Evolutionary conservation across 2,797 vertebrate genomes (phyloP).

Genomic region (Orientallactaga sibirica): DNA sequence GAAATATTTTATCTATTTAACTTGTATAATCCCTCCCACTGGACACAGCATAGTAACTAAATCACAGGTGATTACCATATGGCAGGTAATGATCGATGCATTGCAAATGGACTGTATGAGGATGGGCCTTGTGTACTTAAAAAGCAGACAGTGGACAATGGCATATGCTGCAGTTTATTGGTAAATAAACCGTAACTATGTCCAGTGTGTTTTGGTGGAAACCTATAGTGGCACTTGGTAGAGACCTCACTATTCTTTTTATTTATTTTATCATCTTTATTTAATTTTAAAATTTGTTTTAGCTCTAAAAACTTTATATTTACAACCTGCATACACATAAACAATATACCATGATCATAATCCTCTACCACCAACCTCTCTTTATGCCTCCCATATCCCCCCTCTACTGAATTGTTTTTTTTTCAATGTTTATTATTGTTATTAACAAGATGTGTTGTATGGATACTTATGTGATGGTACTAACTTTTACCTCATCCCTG

Average conservation of each 20-base stretch:
- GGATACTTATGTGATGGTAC: too few species aligned
- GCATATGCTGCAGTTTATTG: fast-evolving
- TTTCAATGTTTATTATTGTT: too few species aligned
- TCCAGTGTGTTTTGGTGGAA: not conserved
- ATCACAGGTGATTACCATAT: not conserved
- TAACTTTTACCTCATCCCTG: too few species aligned
- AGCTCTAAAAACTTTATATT: too few species aligned
- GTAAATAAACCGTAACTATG: not conserved
- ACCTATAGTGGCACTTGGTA: not conserved
- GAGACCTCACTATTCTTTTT: not conserved
- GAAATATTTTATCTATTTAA: not conserved
- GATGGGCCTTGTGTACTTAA: not conserved
- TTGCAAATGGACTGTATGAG: not conserved
- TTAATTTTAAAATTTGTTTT: too few species aligned
- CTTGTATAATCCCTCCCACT: not conserved
- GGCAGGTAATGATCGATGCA: not conserved
- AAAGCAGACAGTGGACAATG: not conserved
- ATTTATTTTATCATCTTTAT: too few species aligned
- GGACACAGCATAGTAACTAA: not conserved
- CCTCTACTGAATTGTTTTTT: too few species aligned
- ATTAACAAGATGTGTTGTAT: too few species aligned
- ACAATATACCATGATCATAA: too few species aligned
- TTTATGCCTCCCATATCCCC: too few species aligned
- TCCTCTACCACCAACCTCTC: too few species aligned
- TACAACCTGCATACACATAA: too few species aligned